Conservation (phyloP, 2,888 invertebrate genomes). For the Himalopsyche kuldschensis region DNA sequence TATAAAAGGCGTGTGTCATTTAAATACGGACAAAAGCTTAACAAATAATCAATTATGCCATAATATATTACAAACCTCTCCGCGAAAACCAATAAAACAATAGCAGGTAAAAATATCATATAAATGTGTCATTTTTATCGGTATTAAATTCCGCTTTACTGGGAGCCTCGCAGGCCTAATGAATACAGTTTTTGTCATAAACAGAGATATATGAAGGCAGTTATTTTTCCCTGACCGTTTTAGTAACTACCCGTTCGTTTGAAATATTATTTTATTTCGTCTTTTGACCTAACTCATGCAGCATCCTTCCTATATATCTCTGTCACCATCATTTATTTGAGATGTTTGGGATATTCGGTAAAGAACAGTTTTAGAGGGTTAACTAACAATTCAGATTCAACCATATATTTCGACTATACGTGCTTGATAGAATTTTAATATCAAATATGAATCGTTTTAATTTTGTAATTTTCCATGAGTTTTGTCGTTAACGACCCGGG, state of each 20-base stretch:
- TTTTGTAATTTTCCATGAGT: no score
- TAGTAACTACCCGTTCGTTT: neutral
- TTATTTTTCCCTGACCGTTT: neutral
- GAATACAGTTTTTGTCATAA: neutral
- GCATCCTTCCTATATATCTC: neutral
- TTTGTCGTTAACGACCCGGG: no score
- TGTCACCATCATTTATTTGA: no score
- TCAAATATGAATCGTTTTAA: no score
- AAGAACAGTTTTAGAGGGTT: no score
- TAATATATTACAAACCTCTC: neutral
- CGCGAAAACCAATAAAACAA: neutral
- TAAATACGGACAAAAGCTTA: neutral
- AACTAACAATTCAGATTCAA: no score
- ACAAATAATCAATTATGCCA: neutral
- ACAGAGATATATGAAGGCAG: neutral
- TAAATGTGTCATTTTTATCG: neutral
- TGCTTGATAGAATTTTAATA: no score
- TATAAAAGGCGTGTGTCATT: neutral
- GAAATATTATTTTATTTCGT: neutral
- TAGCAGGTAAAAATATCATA: neutral
- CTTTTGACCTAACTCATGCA: neutral
- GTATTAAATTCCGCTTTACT: neutral
- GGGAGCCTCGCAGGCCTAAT: neutral
- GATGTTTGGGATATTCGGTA: no score
- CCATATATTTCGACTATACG: no score